These are phyloP conservation scores for Lepidurus packardi DNA, from an alignment of 1,140 invertebrate genomes.

Conservation along the genomic window DNA sequence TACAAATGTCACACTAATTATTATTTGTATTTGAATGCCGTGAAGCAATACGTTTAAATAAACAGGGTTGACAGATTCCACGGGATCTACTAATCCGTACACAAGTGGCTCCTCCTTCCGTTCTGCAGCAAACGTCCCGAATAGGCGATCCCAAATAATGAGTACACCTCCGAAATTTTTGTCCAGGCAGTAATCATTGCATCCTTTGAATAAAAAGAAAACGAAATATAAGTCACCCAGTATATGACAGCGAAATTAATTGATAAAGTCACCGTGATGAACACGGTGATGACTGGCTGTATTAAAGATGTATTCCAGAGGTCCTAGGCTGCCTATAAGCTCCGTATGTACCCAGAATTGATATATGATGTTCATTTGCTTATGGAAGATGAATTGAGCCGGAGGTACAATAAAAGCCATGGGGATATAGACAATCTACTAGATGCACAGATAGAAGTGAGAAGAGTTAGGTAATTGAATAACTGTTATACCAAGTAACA, in stretches of 20 bases:
- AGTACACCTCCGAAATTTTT: conserved; percentile 58
- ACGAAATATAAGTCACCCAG: conserved; percentile 55
- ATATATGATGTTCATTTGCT: conserved; percentile 49
- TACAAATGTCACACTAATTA: conserved; percentile 36
- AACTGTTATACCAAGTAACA: conserved; percentile 39
- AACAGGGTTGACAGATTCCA: conserved; percentile 50
- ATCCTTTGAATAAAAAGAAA: conserved; percentile 48
- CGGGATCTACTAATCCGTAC: conserved; percentile 52
- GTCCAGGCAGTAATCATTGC: conserved; percentile 41
- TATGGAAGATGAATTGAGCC: conserved; percentile 40
- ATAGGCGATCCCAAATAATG: conserved; percentile 56
- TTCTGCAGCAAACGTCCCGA: conserved; percentile 53
- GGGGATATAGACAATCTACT: conserved; percentile 44
- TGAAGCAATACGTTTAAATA: conserved; percentile 46
- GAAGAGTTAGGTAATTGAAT: background rate
- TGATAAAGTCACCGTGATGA: conserved; percentile 55
- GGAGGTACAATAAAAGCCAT: conserved; percentile 47
- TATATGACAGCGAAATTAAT: conserved; percentile 32
- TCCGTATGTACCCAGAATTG: conserved; percentile 53
- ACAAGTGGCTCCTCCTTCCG: conserved; percentile 47
- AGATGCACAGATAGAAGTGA: background rate
- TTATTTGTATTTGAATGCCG: background rate
- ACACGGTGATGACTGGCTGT: conserved; percentile 46
- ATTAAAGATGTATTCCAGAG: conserved; percentile 54
- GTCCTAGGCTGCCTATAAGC: conserved; percentile 48